phyloP scores from a whole-genome alignment of 2,797 vertebrate species.

The Sebastes kiyomatsui region DNA sequence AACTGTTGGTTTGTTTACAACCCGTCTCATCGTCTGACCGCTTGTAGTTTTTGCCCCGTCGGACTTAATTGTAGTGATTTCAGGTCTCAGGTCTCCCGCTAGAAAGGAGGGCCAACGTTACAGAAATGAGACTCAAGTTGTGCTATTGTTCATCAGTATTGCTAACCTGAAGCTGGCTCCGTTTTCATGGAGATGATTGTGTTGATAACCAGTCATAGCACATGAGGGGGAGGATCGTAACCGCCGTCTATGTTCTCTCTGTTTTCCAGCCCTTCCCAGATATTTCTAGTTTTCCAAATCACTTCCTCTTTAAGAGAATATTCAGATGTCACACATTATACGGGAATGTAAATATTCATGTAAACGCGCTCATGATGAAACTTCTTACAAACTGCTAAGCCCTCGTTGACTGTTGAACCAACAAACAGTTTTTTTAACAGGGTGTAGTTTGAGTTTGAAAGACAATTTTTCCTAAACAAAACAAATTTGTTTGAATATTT shows the following conservation, averaged over 20 bases:
- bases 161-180: not conserved
- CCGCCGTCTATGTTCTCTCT: not conserved
- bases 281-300: constrained; percentile 37
- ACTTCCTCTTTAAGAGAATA: constrained; percentile 36
- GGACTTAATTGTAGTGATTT: not conserved
- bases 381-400: constrained; percentile 27
- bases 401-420: constrained; percentile 35
- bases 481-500: constrained; percentile 71
- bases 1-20: not conserved
- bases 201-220: not conserved
- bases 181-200: not conserved
- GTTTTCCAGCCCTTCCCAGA: not conserved
- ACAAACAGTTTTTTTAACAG: constrained; percentile 27
- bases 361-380: constrained; percentile 53
- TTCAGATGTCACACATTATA: constrained; percentile 62
- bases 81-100: not conserved
- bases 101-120: not conserved
- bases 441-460: constrained; percentile 49
- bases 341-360: constrained; percentile 68
- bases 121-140: not conserved
- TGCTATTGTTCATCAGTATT: not conserved
- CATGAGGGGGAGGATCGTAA: not conserved
- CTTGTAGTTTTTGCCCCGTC: not conserved
- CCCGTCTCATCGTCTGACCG: not conserved
- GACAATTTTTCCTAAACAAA: constrained; percentile 73